phyloP scores from a whole-genome alignment of 2,888 invertebrate genomes.

The Saturnia pavonia region DNA sequence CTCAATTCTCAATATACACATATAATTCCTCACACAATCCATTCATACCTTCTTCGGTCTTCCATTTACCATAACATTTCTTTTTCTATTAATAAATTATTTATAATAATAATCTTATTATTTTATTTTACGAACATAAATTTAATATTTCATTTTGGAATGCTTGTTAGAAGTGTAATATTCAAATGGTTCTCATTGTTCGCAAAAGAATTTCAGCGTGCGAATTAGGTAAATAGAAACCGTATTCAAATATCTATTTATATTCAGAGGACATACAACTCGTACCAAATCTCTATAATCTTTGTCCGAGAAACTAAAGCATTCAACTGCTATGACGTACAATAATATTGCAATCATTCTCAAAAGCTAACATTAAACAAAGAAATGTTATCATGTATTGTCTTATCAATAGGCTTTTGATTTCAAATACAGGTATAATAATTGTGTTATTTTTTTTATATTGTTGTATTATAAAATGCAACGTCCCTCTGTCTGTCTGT shows the following conservation, averaged over 20 bases:
- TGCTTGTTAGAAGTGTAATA: neutral
- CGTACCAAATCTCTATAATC: neutral
- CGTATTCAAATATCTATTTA: conserved; percentile 7
- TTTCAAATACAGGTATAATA: conserved; percentile 34
- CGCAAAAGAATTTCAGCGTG: conserved; percentile 4
- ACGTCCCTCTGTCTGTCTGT: too few relatives aligned
- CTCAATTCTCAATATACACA: too few relatives aligned
- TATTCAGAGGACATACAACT: conserved; percentile 5
- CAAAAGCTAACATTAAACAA: conserved; percentile 46
- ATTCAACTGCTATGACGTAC: conserved; percentile 25
- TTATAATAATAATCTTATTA: too few relatives aligned
- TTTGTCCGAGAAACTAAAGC: conserved; percentile 10
- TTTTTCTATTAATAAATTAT: too few relatives aligned
- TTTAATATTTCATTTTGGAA: neutral
- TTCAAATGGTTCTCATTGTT: neutral
- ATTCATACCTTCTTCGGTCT: too few relatives aligned
- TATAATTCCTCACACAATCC: too few relatives aligned
- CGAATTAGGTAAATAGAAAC: neutral
- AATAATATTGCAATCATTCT: conserved; percentile 31
- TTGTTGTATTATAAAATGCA: too few relatives aligned
- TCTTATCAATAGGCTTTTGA: conserved; percentile 43
- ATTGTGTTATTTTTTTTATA: too few relatives aligned
- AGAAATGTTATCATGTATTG: conserved; percentile 45
- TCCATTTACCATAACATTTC: too few relatives aligned
- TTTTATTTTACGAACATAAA: neutral